These are phyloP conservation scores for Sebastes taczanowskii DNA, from an alignment of 2,797 vertebrate species.

Conservation along the genomic window DNA sequence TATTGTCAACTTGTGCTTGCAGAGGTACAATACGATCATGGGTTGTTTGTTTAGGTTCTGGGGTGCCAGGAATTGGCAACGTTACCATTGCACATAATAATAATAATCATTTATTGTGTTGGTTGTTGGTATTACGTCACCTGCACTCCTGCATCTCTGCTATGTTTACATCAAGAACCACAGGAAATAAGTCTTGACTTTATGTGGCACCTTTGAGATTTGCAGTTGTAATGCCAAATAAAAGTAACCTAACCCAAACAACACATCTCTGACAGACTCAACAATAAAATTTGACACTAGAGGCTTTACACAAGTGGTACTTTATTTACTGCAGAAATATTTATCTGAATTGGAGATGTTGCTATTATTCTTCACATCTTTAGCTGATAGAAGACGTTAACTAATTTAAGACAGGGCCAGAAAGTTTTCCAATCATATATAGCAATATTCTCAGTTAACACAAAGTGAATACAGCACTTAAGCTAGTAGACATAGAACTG, in stretches of 20 bases:
- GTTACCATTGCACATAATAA: neutral
- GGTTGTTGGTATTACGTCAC: neutral
- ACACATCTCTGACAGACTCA: neutral
- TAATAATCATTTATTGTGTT: neutral
- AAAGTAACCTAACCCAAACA: neutral
- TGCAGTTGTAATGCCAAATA: neutral
- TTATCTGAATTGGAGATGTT: neutral
- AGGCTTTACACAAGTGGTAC: neutral
- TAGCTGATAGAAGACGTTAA: neutral
- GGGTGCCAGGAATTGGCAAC: neutral
- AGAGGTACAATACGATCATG: neutral
- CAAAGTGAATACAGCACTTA: neutral
- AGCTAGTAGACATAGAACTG: neutral
- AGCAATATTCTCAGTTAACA: neutral
- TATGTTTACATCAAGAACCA: neutral
- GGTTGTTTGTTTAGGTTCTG: neutral
- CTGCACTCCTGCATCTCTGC: neutral
- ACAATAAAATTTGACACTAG: rapidly evolving
- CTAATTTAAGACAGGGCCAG: neutral
- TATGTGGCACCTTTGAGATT: neutral
- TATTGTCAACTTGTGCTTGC: neutral
- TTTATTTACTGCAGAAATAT: neutral
- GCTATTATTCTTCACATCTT: neutral
- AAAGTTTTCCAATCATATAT: neutral
- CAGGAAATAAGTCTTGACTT: neutral